These are phyloP conservation scores for Neogobius melanostomus DNA, from an alignment of 2,113 vertebrate species.

Conservation along the genomic window DNA sequence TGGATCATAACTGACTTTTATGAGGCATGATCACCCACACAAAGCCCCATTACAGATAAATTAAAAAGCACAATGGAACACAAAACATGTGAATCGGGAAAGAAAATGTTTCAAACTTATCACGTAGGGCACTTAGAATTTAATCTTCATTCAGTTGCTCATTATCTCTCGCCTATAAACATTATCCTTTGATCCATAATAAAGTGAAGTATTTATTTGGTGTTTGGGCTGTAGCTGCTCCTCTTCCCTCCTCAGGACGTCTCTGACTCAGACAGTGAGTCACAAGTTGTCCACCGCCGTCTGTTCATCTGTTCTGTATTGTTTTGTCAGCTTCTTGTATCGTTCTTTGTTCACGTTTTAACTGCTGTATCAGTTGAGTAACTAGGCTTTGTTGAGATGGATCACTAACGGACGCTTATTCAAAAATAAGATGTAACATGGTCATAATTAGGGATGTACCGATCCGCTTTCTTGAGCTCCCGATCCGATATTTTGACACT, in stretches of 20 bases:
- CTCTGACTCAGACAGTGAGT: constrained; percentile 8
- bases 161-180: background rate
- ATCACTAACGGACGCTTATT: background rate
- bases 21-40: too few species aligned
- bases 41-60: too few species aligned
- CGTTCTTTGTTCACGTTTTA: background rate
- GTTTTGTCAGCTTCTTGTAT: background rate
- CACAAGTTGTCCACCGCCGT: background rate
- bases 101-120: too few species aligned
- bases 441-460: too few species aligned
- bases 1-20: too few species aligned
- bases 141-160: background rate
- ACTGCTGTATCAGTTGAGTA: background rate
- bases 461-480: too few species aligned
- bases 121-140: too few species aligned
- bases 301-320: constrained; percentile 2
- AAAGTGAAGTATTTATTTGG: background rate
- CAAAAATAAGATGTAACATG: too few species aligned
- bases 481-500: too few species aligned
- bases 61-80: too few species aligned
- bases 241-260: background rate
- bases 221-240: background rate
- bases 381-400: background rate
- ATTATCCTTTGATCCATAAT: background rate
- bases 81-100: too few species aligned